phyloP scores from a whole-genome alignment of 1,140 invertebrate species.

The Seison nebaliae region DNA sequence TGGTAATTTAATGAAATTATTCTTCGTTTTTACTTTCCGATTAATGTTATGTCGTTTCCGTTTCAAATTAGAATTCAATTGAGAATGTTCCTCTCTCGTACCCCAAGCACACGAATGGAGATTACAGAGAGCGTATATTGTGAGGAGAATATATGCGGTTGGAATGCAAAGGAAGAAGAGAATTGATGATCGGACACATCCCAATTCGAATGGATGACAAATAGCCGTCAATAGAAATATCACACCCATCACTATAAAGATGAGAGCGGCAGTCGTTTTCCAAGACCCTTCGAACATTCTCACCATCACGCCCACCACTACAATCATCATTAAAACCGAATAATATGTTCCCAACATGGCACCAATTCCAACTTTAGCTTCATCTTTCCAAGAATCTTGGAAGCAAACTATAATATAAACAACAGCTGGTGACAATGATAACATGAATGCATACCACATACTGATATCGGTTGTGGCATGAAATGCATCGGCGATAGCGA shows the following conservation, averaged over 20 bases:
- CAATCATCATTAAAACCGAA: constrained; percentile 23
- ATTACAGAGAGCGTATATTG: constrained; percentile 66
- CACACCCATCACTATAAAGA: constrained; percentile 17
- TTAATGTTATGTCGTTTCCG: constrained; percentile 9
- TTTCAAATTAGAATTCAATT: constrained; percentile 5
- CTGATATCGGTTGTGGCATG: constrained; percentile 33
- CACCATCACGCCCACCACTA: constrained; percentile 20
- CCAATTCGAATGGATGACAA: constrained; percentile 41
- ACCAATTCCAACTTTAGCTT: constrained; percentile 21
- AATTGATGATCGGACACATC: constrained; percentile 44
- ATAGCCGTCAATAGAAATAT: constrained; percentile 40
- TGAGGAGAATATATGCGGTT: constrained; percentile 67
- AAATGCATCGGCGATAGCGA: constrained; percentile 39
- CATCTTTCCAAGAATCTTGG: constrained; percentile 30
- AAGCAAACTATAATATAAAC: constrained; percentile 31
- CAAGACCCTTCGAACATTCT: constrained; percentile 20
- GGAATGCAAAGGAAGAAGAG: constrained; percentile 71
- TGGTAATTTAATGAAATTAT: no score
- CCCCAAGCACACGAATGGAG: constrained; percentile 68
- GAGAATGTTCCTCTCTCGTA: constrained; percentile 41
- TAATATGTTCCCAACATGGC: constrained; percentile 21
- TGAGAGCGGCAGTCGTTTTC: constrained; percentile 21
- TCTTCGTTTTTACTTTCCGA: no score
- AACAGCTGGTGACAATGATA: constrained; percentile 31
- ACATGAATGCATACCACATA: constrained; percentile 28